Conservation (phyloP, 2,888 invertebrate genomes). For the Eugnorisma glareosa region DNA sequence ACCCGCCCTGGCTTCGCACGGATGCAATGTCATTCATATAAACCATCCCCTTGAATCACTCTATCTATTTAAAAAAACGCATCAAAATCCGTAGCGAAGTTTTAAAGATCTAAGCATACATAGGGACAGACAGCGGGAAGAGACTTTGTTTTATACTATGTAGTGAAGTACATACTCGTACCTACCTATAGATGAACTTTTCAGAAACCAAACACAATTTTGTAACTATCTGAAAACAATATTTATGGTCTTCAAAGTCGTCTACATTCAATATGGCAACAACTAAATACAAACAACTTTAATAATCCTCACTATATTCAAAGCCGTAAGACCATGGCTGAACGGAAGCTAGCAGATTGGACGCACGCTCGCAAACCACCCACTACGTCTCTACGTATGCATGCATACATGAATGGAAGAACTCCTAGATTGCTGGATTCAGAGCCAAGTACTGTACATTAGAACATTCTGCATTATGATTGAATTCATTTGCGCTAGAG, state of each 20-base stretch:
- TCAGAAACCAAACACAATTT: neutral
- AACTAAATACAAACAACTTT: slow-evolving; percentile 30
- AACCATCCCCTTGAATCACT: no score
- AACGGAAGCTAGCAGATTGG: slow-evolving; percentile 47
- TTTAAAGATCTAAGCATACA: no score
- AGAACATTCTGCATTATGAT: slow-evolving; percentile 59
- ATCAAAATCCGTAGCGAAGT: no score
- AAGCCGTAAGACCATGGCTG: slow-evolving; percentile 17
- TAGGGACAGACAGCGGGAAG: no score
- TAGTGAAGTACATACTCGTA: no score
- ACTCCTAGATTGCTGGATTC: slow-evolving; percentile 51
- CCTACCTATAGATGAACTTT: neutral
- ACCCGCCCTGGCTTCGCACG: no score
- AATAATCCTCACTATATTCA: slow-evolving; percentile 25
- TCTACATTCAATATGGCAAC: neutral
- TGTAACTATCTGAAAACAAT: neutral
- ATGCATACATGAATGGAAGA: slow-evolving; percentile 38
- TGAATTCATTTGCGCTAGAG: slow-evolving; percentile 44
- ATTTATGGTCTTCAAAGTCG: neutral
- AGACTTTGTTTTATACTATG: no score
- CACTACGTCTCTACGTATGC: slow-evolving; percentile 10
- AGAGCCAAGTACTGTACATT: slow-evolving; percentile 44
- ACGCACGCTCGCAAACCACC: slow-evolving; percentile 30
- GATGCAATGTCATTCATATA: no score
- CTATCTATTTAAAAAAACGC: no score